Base-by-base conservation (phyloP, 2,797 vertebrate species). In the Enteromius argenteus region DNA sequence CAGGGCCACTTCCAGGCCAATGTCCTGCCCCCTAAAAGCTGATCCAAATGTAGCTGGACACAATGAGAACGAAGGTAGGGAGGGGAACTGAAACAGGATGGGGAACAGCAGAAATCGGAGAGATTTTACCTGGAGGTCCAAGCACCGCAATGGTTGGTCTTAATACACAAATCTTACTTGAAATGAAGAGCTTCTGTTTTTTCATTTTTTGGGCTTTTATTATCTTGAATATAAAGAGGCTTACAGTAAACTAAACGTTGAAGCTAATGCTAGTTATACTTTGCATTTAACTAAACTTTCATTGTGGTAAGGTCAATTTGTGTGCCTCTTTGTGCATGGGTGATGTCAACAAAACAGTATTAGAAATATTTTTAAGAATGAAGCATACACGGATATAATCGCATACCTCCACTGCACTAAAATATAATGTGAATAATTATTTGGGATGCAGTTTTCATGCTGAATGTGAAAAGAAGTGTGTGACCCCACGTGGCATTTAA, bases 1-100 rank as follows among this genome's bases (percentile, higher is more conserved):
- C 95, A 96, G 75, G 98, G 98, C 77, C 97, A 96, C 91, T 99
- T 99, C 83, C 96, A 97, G 90, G 96, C 96, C 89, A 99, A 99
- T 3, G 96, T 99, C 86, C 96, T 98, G 67, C 96, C 96, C 79
- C 94, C 94, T 30, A 95, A 95, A 92, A 94, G 94, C 88, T 96
- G 95, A 91, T 53, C 62, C 51, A 32, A 90, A 68, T 68, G 44
- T 75, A 81, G 69, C 32, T 80, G 71, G 68, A 79, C 88, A 85
- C 42, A 91, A 86, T 67, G 60, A 81, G 49, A 53, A 75, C 84
- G 51, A 42, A 42, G 72, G 7, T n/a, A 80, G 19, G 58, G 44
- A 8, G 27, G 66, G 72, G 2, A 37, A 23, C 39, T n/a, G 32
- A 80, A n/a, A 37, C 5, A 19, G 19, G 30, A 77, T 27, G 10